Conservation (phyloP, 2,888 invertebrate genomes). For the Ectropis crepuscularia region DNA sequence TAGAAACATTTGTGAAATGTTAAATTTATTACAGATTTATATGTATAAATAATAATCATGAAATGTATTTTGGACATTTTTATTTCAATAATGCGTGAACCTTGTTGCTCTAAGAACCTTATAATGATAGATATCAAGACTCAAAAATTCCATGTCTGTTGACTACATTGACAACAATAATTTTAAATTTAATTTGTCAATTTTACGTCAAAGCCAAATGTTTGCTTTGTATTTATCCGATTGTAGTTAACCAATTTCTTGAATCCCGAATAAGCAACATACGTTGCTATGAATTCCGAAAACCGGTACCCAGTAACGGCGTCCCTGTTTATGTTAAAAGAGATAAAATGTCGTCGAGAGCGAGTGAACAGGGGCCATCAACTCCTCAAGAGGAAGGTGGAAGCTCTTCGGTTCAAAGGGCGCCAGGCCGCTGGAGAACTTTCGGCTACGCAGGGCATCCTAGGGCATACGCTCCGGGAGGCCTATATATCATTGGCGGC, state of each 20-base stretch:
- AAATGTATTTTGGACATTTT: slow-evolving; percentile 37
- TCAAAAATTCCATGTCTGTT: too few relatives aligned
- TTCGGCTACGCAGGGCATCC: slow-evolving; percentile 63
- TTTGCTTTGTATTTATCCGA: too few relatives aligned
- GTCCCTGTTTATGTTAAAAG: slow-evolving; percentile 75
- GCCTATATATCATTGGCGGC: slow-evolving; percentile 78
- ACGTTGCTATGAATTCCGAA: slow-evolving; percentile 64
- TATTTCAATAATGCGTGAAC: slow-evolving; percentile 22
- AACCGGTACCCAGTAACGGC: slow-evolving; percentile 76
- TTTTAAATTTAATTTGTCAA: too few relatives aligned
- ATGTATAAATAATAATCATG: slow-evolving; percentile 27
- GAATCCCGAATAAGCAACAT: too few relatives aligned
- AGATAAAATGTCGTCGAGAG: slow-evolving; percentile 74
- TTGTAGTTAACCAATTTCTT: too few relatives aligned
- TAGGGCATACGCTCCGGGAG: slow-evolving; percentile 70
- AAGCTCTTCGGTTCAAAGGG: slow-evolving; percentile 68
- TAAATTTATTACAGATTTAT: slow-evolving; percentile 50
- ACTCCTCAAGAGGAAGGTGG: slow-evolving; percentile 70
- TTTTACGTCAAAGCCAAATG: too few relatives aligned
- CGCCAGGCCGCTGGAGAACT: slow-evolving; percentile 69
- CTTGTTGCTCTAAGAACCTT: too few relatives aligned
- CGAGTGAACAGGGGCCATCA: slow-evolving; percentile 72
- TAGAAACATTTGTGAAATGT: slow-evolving; percentile 75
- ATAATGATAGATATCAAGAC: too few relatives aligned
- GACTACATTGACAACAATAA: too few relatives aligned